Evolutionary conservation across 2,888 invertebrate genomes (phyloP).

Genomic region (Eubasilissa splendida): DNA sequence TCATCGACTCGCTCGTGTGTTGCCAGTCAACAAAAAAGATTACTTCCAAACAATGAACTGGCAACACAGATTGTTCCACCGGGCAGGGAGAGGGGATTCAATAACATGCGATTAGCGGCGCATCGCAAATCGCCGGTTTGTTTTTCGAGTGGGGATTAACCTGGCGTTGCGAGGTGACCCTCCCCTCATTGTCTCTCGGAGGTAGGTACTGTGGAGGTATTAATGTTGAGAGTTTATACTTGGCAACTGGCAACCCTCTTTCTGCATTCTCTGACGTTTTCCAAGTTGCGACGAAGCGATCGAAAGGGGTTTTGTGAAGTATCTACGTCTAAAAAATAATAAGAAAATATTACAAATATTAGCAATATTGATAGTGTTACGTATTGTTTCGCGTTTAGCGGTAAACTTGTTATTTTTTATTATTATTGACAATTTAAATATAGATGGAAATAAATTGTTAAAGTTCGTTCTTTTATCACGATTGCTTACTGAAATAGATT

Average conservation of each 20-base stretch:
- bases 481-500: no score
- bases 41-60: slow-evolving; percentile 44
- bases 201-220: neutral
- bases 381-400: no score
- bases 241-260: neutral
- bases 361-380: no score
- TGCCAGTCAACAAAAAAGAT: slow-evolving; percentile 44
- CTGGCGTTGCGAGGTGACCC: slow-evolving; percentile 53
- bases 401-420: no score
- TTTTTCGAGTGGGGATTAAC: slow-evolving; percentile 56
- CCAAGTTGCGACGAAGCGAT: no score
- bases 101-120: slow-evolving; percentile 57
- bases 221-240: neutral
- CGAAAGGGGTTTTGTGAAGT: no score
- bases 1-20: slow-evolving; percentile 24
- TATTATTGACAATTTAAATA: no score
- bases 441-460: no score
- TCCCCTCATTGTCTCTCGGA: neutral
- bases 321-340: no score
- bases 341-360: no score
- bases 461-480: no score
- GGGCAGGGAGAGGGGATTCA: slow-evolving; percentile 42
- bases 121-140: slow-evolving; percentile 54
- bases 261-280: neutral
- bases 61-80: slow-evolving; percentile 30